phyloP scores from a whole-genome alignment of 1,140 invertebrate genomes.

The Diorhabda elongata region DNA sequence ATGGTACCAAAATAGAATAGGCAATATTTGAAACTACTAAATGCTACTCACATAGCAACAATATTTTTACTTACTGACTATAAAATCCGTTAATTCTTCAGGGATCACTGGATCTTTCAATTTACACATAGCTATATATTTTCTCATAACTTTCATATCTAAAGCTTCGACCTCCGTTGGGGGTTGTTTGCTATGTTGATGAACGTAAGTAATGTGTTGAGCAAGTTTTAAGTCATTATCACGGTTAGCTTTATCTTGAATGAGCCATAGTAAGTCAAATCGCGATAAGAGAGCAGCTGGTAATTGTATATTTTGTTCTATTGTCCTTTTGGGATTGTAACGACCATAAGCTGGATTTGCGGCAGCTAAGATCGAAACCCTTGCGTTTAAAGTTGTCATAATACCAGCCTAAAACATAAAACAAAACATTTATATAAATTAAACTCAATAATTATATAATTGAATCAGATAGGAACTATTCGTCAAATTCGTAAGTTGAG shows the following conservation, averaged over 20 bases:
- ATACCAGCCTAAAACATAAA: slow-evolving; percentile 76
- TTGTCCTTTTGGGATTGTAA: slow-evolving; percentile 91
- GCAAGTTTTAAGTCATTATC: slow-evolving; percentile 93
- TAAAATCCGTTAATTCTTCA: slow-evolving; percentile 79
- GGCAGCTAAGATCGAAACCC: slow-evolving; percentile 95
- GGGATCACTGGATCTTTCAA: slow-evolving; percentile 84
- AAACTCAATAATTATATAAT: too few relatives aligned
- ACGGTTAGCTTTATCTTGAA: slow-evolving; percentile 89
- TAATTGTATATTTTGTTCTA: slow-evolving; percentile 97
- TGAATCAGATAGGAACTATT: too few relatives aligned
- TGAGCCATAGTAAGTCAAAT: slow-evolving; percentile 97
- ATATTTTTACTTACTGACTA: slow-evolving; percentile 64
- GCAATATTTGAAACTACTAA: too few relatives aligned
- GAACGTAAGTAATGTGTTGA: slow-evolving; percentile 97
- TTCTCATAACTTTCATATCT: slow-evolving; percentile 90
- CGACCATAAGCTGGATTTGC: slow-evolving; percentile 98
- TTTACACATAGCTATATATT: slow-evolving; percentile 91
- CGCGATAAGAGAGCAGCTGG: slow-evolving; percentile 96
- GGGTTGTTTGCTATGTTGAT: slow-evolving; percentile 87
- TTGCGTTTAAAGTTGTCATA: slow-evolving; percentile 94
- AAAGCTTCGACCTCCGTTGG: slow-evolving; percentile 71
- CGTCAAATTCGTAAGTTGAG: too few relatives aligned
- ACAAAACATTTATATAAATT: neutral
- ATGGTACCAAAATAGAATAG: too few relatives aligned
- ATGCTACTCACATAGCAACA: too few relatives aligned